A percentile compares a stretch with the other conserved stretches of the same genome.
Evolutionary conservation across 2,888 invertebrate species (phyloP).

Genomic region (Thera obeliscata): DNA sequence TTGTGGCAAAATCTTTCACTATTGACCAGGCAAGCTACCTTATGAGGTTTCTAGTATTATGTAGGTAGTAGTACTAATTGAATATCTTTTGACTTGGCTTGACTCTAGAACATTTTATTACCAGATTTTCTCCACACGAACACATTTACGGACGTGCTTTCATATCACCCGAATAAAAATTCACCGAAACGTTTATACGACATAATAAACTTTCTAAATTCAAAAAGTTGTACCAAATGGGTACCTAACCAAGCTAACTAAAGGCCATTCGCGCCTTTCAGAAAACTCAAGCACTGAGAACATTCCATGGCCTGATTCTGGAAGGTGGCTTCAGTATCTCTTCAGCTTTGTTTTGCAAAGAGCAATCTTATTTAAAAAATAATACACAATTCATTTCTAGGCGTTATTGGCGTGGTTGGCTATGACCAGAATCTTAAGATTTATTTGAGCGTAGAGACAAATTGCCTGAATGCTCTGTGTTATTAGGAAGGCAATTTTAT

Average conservation of each 20-base stretch:
- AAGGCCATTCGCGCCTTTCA: slow-evolving; percentile 35
- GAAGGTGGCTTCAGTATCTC: background rate
- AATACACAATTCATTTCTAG: no score
- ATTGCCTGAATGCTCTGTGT: no score
- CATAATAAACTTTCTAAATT: slow-evolving; percentile 32
- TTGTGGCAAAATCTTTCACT: no score
- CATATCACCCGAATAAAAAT: slow-evolving; percentile 25
- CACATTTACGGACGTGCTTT: slow-evolving; percentile 12
- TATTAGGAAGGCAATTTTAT: no score
- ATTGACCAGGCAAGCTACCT: no score
- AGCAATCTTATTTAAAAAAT: no score
- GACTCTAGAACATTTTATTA: background rate
- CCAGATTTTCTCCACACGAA: background rate
- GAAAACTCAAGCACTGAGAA: slow-evolving; percentile 39
- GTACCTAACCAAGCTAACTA: slow-evolving; percentile 30
- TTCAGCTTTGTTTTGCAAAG: background rate
- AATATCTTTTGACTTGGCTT: background rate
- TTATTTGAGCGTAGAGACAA: no score
- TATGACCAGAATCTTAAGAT: no score
- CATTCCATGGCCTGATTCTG: slow-evolving; percentile 14
- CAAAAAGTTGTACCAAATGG: slow-evolving; percentile 31
- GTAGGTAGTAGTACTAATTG: no score
- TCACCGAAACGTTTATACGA: slow-evolving; percentile 29
- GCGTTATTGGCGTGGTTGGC: no score
- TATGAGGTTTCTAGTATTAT: no score